Base-by-base conservation (phyloP, 2,797 vertebrate species). In the Arrhamphus sclerolepis region DNA sequence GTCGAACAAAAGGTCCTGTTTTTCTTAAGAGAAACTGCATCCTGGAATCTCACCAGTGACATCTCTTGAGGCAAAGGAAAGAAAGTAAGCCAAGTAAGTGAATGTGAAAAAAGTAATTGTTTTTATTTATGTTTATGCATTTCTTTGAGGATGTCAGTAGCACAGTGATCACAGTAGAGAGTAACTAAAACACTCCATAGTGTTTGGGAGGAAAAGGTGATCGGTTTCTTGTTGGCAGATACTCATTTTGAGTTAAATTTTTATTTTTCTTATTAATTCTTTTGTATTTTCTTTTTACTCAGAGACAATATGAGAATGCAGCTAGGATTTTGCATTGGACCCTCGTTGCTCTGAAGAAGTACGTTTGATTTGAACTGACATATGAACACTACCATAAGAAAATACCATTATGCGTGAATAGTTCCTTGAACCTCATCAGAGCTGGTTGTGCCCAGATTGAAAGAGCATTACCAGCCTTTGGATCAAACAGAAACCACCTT, bases 11-110 rank as follows among this genome's bases (percentile, higher is more conserved):
- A 56, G 72, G 80, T 72, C 82, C 74, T 53, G 77, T 73, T 76
- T 75, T 72, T 73, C 76, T 78, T 71, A 67, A 66, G 81, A 82
- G 73, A 85, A 58, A 63, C 40, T 7, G 49, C 72, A 75, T 69
- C 77, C 66, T 72, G 67, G 46, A 79, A 59, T 68, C 75, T 82
- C 88, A 82, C 77, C 74, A 79, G 65, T 53, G 69, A 86, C 74
- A 82, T 87, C 81, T 88, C 74, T 77, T 77, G 86, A 83, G 75
- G 62, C 76, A 76, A 88, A 88, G 67, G 87, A 86, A 88, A 85
- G 85, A 75, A 90, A 89, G 86, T 89, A 91, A 90, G 87, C 87
- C 90, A 90, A 83, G 81, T 89, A 89, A 83, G 84, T 93, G 91
- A 93, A 93, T 93, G 93, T 93, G 82, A 81, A 91, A 77, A 83